Evolutionary conservation across 2,113 vertebrate genomes (phyloP).

Genomic region (Dasyprocta punctata): DNA sequence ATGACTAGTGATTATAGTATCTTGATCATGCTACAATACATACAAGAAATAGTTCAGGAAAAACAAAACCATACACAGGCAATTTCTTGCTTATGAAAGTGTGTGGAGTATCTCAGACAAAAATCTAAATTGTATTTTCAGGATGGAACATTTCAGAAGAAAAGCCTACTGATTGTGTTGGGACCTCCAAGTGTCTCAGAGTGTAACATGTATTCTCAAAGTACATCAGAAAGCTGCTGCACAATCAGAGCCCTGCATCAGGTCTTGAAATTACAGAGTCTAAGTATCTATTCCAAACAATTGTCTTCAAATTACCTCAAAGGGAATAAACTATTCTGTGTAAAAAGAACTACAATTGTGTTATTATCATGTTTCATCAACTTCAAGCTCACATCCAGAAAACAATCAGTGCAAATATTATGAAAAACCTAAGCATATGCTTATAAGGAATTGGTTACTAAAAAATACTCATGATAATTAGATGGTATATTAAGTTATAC

Average conservation of each 20-base stretch:
- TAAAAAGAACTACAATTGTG: not conserved
- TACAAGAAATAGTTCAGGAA: conserved; percentile 12
- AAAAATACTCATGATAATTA: not conserved
- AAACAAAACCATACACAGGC: not conserved
- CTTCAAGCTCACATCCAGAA: not conserved
- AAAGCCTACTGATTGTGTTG: conserved; percentile 27
- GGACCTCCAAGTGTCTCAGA: not conserved
- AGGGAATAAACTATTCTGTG: conserved; percentile 41
- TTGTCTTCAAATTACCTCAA: not conserved
- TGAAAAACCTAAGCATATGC: not conserved
- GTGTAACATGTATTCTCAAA: conserved; percentile 12
- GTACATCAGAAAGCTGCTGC: not conserved
- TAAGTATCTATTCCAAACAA: conserved; percentile 9
- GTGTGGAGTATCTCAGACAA: not conserved
- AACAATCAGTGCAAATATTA: not conserved
- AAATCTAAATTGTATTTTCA: conserved; percentile 19
- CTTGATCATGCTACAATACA: not conserved
- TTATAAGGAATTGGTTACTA: not conserved
- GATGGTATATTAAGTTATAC: not conserved
- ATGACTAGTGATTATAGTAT: not conserved
- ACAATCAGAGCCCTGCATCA: not conserved
- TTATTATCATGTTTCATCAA: conserved; percentile 9
- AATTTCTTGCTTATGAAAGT: not conserved
- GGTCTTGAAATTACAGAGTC: not conserved
- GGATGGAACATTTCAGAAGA: conserved; percentile 5